A percentile compares a stretch with the other conserved stretches of the same genome.
Conservation (phyloP, 1,140 invertebrate genomes). For the Oryctes rhinoceros region DNA sequence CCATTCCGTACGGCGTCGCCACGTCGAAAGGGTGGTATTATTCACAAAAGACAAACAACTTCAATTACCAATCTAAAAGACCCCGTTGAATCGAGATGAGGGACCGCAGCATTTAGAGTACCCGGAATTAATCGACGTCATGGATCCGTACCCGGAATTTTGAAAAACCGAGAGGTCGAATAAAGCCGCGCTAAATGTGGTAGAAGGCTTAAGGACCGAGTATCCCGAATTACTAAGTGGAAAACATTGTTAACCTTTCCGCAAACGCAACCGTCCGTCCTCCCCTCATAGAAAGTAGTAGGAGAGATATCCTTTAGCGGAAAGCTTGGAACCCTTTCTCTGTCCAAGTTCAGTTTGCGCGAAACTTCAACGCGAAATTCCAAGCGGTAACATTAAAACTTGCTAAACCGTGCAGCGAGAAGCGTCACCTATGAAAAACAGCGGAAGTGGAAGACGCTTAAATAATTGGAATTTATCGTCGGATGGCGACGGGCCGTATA, state of each 20-base stretch:
- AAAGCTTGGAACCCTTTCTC: not conserved
- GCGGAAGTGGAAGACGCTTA: not conserved
- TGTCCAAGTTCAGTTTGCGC: not conserved
- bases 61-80: conserved; percentile 15
- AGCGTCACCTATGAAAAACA: not conserved
- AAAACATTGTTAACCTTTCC: conserved; percentile 34
- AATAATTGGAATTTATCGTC: conserved; percentile 28
- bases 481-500: too few relatives aligned
- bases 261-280: not conserved
- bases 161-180: conserved; percentile 3
- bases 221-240: conserved; percentile 32
- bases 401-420: not conserved
- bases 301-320: not conserved
- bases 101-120: not conserved
- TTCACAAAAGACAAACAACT: conserved; percentile 15
- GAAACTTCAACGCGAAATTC: conserved; percentile 8
- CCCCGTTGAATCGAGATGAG: conserved; percentile 7
- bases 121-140: conserved; percentile 13
- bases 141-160: not conserved
- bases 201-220: conserved; percentile 22
- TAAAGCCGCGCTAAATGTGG: conserved; percentile 8
- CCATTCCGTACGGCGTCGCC: not conserved
- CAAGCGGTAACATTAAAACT: conserved; percentile 12
- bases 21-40: not conserved
- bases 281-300: not conserved